Evolutionary conservation across 2,113 vertebrate genomes (phyloP).

Genomic region (Agelaius tricolor): DNA sequence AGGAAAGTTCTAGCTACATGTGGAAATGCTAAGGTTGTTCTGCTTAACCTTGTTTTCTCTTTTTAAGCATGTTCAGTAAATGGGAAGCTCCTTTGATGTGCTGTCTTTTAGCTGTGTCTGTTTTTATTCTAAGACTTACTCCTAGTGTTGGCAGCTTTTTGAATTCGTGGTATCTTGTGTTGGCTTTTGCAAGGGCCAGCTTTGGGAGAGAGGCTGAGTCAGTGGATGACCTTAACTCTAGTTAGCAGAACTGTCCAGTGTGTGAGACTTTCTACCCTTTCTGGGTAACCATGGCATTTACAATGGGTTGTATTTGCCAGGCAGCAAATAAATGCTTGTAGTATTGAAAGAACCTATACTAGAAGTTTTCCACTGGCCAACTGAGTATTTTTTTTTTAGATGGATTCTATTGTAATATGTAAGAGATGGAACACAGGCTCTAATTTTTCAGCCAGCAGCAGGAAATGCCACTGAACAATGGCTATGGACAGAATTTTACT

Average conservation of each 20-base stretch:
- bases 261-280: conserved; percentile 75
- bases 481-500: conserved; percentile 73
- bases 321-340: conserved; percentile 69
- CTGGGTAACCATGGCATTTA: conserved; percentile 90
- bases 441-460: conserved; percentile 72
- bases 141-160: conserved; percentile 58
- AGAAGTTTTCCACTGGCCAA: conserved; percentile 71
- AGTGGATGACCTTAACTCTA: conserved; percentile 68
- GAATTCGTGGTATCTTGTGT: conserved; percentile 50
- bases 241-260: conserved; percentile 63
- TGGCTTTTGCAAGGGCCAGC: conserved; percentile 69
- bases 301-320: conserved; percentile 99
- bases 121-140: conserved; percentile 71
- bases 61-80: conserved; percentile 70
- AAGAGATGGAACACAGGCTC: conserved; percentile 63
- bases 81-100: conserved; percentile 65
- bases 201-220: conserved; percentile 34
- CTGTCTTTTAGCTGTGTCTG: conserved; percentile 74
- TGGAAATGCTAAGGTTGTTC: conserved; percentile 85
- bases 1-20: conserved; percentile 61
- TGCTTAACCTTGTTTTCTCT: conserved; percentile 83
- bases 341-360: conserved; percentile 70
- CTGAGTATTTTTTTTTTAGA: conserved; percentile 12
- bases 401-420: conserved; percentile 61
- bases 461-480: conserved; percentile 74